Conservation (phyloP, 2,797 vertebrate species). For the Limosa lapponica region DNA sequence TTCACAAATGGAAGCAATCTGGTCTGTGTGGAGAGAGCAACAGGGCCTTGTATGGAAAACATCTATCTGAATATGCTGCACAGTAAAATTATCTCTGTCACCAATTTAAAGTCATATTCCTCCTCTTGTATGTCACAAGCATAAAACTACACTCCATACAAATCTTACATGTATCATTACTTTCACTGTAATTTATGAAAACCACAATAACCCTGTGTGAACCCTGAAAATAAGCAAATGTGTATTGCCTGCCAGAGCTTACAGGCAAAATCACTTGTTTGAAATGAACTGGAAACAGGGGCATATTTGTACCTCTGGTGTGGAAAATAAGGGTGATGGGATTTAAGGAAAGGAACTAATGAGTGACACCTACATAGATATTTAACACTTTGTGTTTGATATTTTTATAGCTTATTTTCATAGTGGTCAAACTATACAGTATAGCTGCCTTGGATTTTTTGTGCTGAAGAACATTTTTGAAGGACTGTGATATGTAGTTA, state of each 20-base stretch:
- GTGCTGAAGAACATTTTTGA: not conserved
- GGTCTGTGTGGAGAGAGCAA: not conserved
- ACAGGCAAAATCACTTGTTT: not conserved
- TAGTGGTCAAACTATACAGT: not conserved
- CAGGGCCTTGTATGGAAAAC: not conserved
- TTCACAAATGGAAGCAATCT: not conserved
- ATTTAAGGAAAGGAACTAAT: not conserved
- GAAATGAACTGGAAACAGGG: not conserved
- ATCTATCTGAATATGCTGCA: not conserved
- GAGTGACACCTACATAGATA: not conserved
- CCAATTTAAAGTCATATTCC: not conserved
- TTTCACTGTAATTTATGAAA: not conserved
- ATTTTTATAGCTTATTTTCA: not conserved
- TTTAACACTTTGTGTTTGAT: not conserved
- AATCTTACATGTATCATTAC: not conserved
- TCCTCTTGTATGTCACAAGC: not conserved
- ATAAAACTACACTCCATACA: not conserved
- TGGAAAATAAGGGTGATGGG: not conserved
- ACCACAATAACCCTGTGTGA: not conserved
- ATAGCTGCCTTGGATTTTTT: not conserved
- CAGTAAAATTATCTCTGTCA: not conserved
- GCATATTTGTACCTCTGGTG: not conserved
- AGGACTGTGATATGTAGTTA: not conserved
- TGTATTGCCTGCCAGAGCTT: not conserved
- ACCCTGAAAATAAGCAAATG: not conserved